phyloP scores from a whole-genome alignment of 2,888 invertebrate species.

The Chydorus sphaericus region DNA sequence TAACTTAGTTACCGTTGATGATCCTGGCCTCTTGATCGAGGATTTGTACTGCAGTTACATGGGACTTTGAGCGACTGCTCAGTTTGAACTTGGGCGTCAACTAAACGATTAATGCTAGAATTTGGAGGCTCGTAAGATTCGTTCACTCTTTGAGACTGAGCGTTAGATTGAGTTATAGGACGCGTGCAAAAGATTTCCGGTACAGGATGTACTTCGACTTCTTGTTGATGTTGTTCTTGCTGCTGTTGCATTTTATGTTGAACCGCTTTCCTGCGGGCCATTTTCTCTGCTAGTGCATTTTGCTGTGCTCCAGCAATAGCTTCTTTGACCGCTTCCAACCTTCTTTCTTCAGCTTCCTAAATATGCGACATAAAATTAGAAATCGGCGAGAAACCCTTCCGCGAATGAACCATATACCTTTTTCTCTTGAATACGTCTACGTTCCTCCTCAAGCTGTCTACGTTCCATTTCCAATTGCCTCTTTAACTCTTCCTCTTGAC shows the following conservation, averaged over 20 bases:
- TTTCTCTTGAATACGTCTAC: constrained; percentile 30
- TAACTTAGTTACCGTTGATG: background rate
- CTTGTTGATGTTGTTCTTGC: background rate
- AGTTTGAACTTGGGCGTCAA: background rate
- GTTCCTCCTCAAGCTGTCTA: constrained; percentile 54
- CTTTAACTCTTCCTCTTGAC: constrained; percentile 62
- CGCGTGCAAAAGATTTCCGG: background rate
- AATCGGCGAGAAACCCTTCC: too few species aligned
- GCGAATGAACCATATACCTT: constrained; percentile 20
- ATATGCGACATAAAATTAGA: background rate
- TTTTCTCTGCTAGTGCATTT: constrained; percentile 39
- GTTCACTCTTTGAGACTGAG: too few species aligned
- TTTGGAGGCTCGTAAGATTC: too few species aligned
- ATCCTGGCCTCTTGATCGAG: background rate
- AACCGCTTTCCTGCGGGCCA: constrained; percentile 41
- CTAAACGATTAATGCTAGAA: too few species aligned
- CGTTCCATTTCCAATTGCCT: constrained; percentile 56
- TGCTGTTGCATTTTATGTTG: background rate
- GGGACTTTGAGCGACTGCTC: background rate
- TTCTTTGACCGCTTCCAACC: constrained; percentile 57
- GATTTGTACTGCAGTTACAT: background rate
- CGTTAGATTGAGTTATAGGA: background rate
- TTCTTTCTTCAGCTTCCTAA: constrained; percentile 51
- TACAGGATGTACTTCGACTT: background rate
- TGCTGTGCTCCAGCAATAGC: constrained; percentile 58